Evolutionary conservation across 1,140 invertebrate genomes (phyloP).

Genomic region (Drosophila guanche): DNA sequence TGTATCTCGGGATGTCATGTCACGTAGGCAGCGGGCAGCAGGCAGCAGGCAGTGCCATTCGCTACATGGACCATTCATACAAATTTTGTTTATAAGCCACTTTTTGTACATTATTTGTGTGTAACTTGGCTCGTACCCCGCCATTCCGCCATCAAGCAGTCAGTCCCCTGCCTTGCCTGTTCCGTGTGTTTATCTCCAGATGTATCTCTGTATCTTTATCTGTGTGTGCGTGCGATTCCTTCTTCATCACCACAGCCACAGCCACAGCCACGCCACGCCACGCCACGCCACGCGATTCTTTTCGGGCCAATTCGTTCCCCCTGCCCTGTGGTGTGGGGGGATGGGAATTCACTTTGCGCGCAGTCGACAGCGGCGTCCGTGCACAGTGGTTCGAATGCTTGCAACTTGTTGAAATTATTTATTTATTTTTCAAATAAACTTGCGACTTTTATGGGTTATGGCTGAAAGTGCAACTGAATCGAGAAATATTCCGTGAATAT

Average conservation of each 20-base stretch:
- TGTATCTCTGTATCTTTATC: slow-evolving; percentile 27
- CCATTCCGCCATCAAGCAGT: not conserved
- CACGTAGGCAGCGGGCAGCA: slow-evolving; percentile 55
- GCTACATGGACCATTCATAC: slow-evolving; percentile 81
- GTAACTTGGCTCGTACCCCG: slow-evolving; percentile 61
- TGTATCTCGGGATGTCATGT: slow-evolving; percentile 76
- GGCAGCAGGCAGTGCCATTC: slow-evolving; percentile 6
- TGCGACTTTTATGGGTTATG: no score
- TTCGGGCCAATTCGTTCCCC: slow-evolving; percentile 23
- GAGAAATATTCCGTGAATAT: no score
- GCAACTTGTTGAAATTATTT: no score
- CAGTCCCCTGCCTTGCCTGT: slow-evolving; percentile 3
- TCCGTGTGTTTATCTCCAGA: slow-evolving; percentile 31
- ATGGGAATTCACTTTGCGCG: slow-evolving; percentile 47
- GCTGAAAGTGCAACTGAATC: no score
- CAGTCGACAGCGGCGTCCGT: slow-evolving; percentile 21
- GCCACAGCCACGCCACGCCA: no score
- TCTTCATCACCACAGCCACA: slow-evolving; percentile 14
- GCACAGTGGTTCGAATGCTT: slow-evolving; percentile 27
- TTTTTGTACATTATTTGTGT: slow-evolving; percentile 80
- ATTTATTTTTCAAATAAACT: no score
- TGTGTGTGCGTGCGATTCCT: slow-evolving; percentile 37
- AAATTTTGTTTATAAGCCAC: slow-evolving; percentile 82
- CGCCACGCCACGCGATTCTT: slow-evolving; percentile 8
- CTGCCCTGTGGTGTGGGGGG: not conserved